phyloP scores from a whole-genome alignment of 2,113 vertebrate species.

The Tringa solitaria region DNA sequence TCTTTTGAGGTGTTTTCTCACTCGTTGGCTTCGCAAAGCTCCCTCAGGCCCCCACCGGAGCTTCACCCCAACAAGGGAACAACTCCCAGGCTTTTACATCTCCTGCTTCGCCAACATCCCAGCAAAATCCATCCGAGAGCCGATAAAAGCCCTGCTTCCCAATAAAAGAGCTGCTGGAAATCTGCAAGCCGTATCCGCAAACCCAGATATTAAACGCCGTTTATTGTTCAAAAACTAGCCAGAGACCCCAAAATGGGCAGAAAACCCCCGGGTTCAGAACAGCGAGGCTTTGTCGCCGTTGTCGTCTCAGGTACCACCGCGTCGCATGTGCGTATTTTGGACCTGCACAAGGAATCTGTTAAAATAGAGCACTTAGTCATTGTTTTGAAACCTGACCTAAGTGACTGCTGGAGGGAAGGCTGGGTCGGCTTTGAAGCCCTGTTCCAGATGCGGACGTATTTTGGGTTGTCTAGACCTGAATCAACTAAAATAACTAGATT shows the following conservation, averaged over 20 bases:
- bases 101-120: accelerated
- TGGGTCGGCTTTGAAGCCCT: not conserved
- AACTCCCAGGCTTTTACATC: accelerated
- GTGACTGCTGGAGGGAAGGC: constrained; percentile 22
- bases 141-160: not conserved
- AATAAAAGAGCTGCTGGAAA: not conserved
- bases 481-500: constrained; percentile 49
- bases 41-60: not conserved
- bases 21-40: not conserved
- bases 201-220: accelerated
- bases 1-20: not conserved
- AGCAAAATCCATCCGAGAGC: not conserved
- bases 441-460: constrained; percentile 17
- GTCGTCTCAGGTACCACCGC: not conserved
- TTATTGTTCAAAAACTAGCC: not conserved
- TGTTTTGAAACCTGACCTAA: constrained; percentile 66
- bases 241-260: not conserved
- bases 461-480: constrained; percentile 58
- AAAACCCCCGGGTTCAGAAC: not conserved
- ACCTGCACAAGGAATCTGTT: constrained; percentile 24
- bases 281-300: not conserved
- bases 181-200: accelerated
- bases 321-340: constrained; percentile 10
- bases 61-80: not conserved
- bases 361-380: constrained; percentile 68